These are phyloP conservation scores for Otolemur crassicaudatus DNA, from an alignment of 2,797 vertebrate genomes.

Conservation along the genomic window DNA sequence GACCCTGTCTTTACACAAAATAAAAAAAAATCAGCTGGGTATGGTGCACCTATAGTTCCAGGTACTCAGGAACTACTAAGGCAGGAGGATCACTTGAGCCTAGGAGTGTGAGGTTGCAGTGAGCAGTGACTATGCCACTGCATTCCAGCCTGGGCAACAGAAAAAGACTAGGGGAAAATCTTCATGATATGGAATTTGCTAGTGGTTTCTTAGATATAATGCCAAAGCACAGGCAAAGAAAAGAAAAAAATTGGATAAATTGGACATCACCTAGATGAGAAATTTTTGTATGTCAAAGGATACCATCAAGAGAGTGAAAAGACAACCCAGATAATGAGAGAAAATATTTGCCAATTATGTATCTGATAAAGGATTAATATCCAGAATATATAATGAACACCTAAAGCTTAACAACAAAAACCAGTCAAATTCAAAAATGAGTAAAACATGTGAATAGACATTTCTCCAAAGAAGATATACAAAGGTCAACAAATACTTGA, in stretches of 20 bases:
- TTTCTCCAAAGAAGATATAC: background rate
- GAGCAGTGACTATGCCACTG: background rate
- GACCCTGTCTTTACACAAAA: background rate
- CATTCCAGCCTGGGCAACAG: too few relatives aligned
- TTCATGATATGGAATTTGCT: background rate
- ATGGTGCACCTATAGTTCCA: background rate
- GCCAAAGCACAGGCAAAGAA: background rate
- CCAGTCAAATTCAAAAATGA: background rate
- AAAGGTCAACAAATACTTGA: background rate
- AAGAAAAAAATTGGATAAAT: background rate
- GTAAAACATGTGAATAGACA: background rate
- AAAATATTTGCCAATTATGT: slow-evolving; percentile 2
- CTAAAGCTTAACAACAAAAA: background rate
- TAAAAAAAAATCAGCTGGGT: background rate
- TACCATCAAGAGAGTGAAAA: background rate
- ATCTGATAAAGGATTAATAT: background rate
- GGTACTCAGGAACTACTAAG: background rate
- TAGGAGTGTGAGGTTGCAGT: background rate
- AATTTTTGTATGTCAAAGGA: background rate
- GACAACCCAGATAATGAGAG: background rate
- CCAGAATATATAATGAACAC: background rate
- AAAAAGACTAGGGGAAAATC: background rate
- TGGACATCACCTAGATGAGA: background rate
- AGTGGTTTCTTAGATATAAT: background rate
- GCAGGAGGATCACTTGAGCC: background rate